Evolutionary conservation across 2,888 invertebrate species (phyloP), one percentile per base, ranked within the genome.

Genomic region (Muschampia plurimacula): DNA sequence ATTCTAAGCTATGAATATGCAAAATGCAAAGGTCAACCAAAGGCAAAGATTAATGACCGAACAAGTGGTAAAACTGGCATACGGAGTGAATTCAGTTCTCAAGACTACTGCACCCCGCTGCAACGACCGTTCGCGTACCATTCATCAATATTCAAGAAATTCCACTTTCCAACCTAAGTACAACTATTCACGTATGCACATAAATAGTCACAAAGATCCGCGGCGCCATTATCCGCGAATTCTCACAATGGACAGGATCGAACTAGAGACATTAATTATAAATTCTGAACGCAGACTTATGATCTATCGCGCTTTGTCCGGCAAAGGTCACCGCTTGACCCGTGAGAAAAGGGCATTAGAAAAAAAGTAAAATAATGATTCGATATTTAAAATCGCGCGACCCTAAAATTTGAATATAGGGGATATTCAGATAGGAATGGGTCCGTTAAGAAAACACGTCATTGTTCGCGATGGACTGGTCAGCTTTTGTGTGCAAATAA

Each of bases 391-490:
- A 89, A 86, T 87, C 82, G 83, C 83, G 86, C 88, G 86, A 91
- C 93, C 93, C 93, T 89, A 87, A 90, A 91, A 94, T 94, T 93
- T 94, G 92, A 93, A 93, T 93, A 93, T 90, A n/a, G n/a, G n/a
- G n/a, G n/a, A n/a, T n/a, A n/a, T 85, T 81, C 78, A 74, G 76
- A 80, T 39, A 62, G 63, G 75, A 81, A 69, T 67, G 67, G 81
- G 80, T 86, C 82, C 80, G 82, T 82, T 85, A 90, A 92, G 93
- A 93, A 92, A 94, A 93, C 91, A 93, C 77, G 77, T 83, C 82
- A 81, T 86, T 91, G 84, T 90, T 82, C 83, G 75, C 75, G 76
- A 77, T 76, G 80, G 81, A 79, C 79, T 79, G 85, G 88, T 84
- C 85, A 83, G 76, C 85, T 85, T 86, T 91, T 90, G 91, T 92